Conservation (phyloP, 1,140 invertebrate species). For the Matsumurasca onukii region DNA sequence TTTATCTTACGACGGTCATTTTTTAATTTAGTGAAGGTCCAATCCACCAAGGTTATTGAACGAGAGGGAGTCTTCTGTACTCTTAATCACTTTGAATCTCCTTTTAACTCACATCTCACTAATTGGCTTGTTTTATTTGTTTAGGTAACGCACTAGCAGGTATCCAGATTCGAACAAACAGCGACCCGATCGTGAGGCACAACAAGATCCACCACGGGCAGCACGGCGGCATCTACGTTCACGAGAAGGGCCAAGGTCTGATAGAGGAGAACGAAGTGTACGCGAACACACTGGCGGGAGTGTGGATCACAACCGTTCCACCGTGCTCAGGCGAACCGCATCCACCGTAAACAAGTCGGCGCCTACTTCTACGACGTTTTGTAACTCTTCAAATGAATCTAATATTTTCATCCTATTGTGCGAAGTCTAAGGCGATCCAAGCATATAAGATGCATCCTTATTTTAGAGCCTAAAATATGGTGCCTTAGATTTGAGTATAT, state of each 20-base stretch:
- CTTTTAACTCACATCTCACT: background rate
- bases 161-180: conserved; percentile 97
- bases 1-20: too few species aligned
- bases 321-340: conserved; percentile 90
- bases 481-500: too few species aligned
- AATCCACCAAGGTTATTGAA: too few species aligned
- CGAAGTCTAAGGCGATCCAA: too few species aligned
- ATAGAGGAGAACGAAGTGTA: conserved; percentile 99
- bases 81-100: background rate
- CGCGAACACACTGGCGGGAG: conserved; percentile 96
- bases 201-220: conserved; percentile 99
- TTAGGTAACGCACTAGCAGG: conserved; percentile 87
- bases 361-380: conserved; percentile 99
- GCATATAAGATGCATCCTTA: too few species aligned
- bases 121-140: conserved; percentile 14
- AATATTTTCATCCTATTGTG: too few species aligned
- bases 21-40: too few species aligned
- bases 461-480: too few species aligned
- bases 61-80: too few species aligned
- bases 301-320: conserved; percentile 95
- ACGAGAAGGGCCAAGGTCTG: conserved; percentile 96
- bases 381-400: too few species aligned
- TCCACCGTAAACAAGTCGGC: conserved; percentile 97
- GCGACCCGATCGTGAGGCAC: conserved; percentile 96
- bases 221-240: conserved; percentile 98